These are phyloP conservation scores for Chrysomela aeneicollis DNA, from an alignment of 2,888 invertebrate genomes.

Conservation along the genomic window DNA sequence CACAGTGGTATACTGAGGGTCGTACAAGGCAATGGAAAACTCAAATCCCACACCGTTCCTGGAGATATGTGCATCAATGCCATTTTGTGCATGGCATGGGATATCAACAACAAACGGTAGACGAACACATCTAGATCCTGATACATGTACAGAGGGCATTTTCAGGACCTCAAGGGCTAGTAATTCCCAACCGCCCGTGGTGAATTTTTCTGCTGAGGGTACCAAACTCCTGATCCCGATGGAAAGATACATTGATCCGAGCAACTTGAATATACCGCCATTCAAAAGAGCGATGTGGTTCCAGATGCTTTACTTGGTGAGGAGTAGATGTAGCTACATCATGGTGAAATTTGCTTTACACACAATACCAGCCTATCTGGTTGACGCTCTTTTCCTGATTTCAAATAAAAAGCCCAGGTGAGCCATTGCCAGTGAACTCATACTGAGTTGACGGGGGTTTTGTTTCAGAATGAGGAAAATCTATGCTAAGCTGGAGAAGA, in stretches of 20 bases:
- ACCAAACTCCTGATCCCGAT: slow-evolving; percentile 43
- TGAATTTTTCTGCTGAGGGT: slow-evolving; percentile 44
- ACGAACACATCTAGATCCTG: no score
- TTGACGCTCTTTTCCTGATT: slow-evolving; percentile 39
- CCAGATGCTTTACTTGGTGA: slow-evolving; percentile 41
- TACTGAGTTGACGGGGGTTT: no score
- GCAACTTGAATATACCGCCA: slow-evolving; percentile 35
- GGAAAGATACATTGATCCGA: slow-evolving; percentile 35
- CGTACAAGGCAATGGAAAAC: slow-evolving; percentile 46
- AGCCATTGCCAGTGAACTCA: not conserved
- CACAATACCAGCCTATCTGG: slow-evolving; percentile 42
- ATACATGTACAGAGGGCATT: slow-evolving; percentile 20
- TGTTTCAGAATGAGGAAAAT: slow-evolving; percentile 44
- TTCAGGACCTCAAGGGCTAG: slow-evolving; percentile 31
- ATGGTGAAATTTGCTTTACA: slow-evolving; percentile 41
- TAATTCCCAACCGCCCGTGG: slow-evolving; percentile 34
- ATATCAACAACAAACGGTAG: slow-evolving; percentile 47
- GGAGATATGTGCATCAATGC: slow-evolving; percentile 59
- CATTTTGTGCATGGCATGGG: slow-evolving; percentile 59
- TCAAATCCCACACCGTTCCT: slow-evolving; percentile 56
- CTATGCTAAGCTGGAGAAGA: slow-evolving; percentile 44
- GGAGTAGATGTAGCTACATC: slow-evolving; percentile 35
- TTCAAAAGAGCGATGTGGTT: slow-evolving; percentile 47
- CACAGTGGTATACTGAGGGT: slow-evolving; percentile 67
- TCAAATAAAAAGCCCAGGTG: slow-evolving; percentile 43